phyloP scores from a whole-genome alignment of 2,113 vertebrate species.

The Monopterus albus region DNA sequence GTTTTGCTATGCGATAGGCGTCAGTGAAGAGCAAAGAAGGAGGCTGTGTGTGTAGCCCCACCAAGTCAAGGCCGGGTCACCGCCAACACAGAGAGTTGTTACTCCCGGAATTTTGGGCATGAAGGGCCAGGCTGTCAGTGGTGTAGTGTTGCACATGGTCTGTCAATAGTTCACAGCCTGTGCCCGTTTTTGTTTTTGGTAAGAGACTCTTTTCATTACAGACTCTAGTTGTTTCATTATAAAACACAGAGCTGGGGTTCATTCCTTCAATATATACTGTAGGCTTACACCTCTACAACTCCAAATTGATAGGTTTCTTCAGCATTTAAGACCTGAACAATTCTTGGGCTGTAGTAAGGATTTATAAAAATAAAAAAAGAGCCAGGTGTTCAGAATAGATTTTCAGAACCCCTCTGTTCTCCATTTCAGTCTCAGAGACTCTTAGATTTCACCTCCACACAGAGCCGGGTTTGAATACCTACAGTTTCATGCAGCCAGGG shows the following conservation, averaged over 20 bases:
- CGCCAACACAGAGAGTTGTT: conserved; percentile 58
- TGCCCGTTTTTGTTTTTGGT: conserved; percentile 41
- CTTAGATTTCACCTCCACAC: conserved; percentile 52
- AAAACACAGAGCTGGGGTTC: too few relatives aligned
- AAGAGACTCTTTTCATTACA: conserved; percentile 15
- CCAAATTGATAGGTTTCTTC: not conserved
- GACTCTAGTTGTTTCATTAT: conserved; percentile 10
- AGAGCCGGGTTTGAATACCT: conserved; percentile 49
- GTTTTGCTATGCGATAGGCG: conserved; percentile 57
- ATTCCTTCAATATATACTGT: too few relatives aligned
- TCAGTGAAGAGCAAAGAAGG: conserved; percentile 28
- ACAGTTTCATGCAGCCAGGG: conserved; percentile 52
- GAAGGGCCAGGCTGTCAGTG: conserved; percentile 60
- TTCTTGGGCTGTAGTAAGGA: not conserved
- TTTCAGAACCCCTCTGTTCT: conserved; percentile 19
- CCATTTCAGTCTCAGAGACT: conserved; percentile 27
- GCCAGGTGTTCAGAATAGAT: conserved; percentile 40
- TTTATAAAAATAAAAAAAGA: conserved; percentile 24
- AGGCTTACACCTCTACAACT: too few relatives aligned
- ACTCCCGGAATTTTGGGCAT: conserved; percentile 73
- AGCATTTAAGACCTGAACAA: not conserved
- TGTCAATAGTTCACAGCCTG: conserved; percentile 45
- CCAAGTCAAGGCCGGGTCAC: conserved; percentile 70
- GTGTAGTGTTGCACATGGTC: conserved; percentile 69
- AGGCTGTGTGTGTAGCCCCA: conserved; percentile 15